Conservation (phyloP, 2,113 vertebrate genomes). For the Amphilophus citrinellus region DNA sequence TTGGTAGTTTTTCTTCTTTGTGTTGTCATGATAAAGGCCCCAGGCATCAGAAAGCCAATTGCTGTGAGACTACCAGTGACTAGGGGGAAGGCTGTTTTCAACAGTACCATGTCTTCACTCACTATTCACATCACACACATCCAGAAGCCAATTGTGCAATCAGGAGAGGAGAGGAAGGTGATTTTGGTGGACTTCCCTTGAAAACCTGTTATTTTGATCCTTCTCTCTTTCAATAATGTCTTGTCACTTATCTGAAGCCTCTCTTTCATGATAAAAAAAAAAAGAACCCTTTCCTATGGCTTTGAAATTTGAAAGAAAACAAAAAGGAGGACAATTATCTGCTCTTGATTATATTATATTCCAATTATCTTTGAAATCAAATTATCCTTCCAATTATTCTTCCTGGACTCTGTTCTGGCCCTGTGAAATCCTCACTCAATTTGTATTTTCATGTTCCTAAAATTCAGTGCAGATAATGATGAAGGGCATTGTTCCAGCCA, state of each 20-base stretch:
- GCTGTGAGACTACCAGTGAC: neutral
- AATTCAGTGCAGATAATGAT: conserved; percentile 43
- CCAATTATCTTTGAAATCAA: conserved; percentile 58
- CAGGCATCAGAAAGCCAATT: conserved; percentile 12
- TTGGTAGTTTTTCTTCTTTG: neutral
- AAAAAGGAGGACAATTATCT: conserved; percentile 32
- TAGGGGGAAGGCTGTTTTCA: conserved; percentile 24
- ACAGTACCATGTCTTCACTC: conserved; percentile 29
- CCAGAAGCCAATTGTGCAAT: conserved; percentile 48
- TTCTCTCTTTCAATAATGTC: conserved; percentile 41
- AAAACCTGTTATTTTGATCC: conserved; percentile 49
- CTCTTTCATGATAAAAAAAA: conserved; percentile 1
- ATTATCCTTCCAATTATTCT: conserved; percentile 41
- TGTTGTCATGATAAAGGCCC: neutral
- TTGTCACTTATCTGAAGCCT: conserved; percentile 34
- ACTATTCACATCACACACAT: conserved; percentile 52
- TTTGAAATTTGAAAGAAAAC: conserved; percentile 36
- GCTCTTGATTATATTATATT: conserved; percentile 22
- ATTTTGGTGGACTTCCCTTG: conserved; percentile 40
- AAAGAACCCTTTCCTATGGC: neutral
- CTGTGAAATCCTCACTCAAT: conserved; percentile 37
- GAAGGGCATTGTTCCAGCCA: conserved; percentile 47
- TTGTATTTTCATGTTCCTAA: conserved; percentile 50
- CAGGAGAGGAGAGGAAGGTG: conserved; percentile 40
- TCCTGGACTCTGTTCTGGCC: conserved; percentile 23